Conservation (phyloP, 2,113 vertebrate genomes). For the Macrotis lagotis region DNA sequence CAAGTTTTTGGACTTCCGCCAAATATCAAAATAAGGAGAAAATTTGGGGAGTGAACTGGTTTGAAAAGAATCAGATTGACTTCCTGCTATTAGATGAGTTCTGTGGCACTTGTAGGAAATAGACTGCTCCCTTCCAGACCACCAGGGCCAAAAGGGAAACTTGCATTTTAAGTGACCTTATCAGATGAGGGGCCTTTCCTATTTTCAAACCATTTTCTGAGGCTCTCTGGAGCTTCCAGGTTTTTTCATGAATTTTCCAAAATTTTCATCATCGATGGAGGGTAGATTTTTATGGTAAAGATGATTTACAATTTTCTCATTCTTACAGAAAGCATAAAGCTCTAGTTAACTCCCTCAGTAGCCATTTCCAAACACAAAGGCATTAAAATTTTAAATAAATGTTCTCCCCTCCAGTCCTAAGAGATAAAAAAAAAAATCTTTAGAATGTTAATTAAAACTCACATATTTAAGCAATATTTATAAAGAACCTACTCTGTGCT, state of each 20-base stretch:
- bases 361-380: slow-evolving; percentile 23
- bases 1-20: not conserved
- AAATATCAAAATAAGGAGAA: not conserved
- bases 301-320: slow-evolving; percentile 3
- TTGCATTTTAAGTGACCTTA: not conserved
- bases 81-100: not conserved
- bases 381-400: slow-evolving; percentile 2
- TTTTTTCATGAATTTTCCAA: not conserved
- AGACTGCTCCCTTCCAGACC: not conserved
- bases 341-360: not conserved
- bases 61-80: not conserved
- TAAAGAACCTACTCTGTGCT: not conserved
- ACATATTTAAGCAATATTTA: not conserved
- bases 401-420: not conserved
- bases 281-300: not conserved
- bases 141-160: not conserved
- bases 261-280: not conserved
- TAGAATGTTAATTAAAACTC: not conserved
- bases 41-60: not conserved
- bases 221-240: not conserved
- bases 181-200: not conserved
- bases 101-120: not conserved
- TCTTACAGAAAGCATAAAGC: not conserved
- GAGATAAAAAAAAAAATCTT: not conserved
- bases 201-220: not conserved